Evolutionary conservation across 2,888 invertebrate genomes (phyloP), one percentile per base, ranked within the genome.

Genomic region (Temnothorax rugatulus): DNA sequence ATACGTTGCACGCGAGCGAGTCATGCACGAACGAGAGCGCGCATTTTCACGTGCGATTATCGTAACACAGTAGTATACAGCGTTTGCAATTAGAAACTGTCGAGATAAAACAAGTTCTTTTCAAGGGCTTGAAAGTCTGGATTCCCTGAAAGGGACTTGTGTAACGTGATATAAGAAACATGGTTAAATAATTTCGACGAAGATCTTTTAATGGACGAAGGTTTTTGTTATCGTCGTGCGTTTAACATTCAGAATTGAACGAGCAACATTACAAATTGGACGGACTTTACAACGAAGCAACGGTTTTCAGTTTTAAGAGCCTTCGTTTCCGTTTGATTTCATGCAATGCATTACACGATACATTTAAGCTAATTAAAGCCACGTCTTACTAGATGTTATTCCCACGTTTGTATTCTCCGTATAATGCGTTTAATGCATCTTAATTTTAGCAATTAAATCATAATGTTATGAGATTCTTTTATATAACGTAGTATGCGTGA

Each of bases 21-120:
- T n/a, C 47, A 41, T 59, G 79, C 77, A 79, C 68, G 66, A 54
- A 68, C 21, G 44, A 68, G 77, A 76, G 50, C 25, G 57, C 64
- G 64, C 25, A 54, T 83, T 77, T 59, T 38, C 38, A 29, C 44
- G 73, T 52, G 61, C 68, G 21, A 50, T 38, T 76, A 52, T 21
- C 38, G 52, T 64, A 59, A 77, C 50, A 18, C 29, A n/a, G 13
- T 41, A 59, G 9, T 41, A 11, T n/a, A 54, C 38, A 25, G 18
- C 7, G 21, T 34, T 59, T 15, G 13, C 73, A 64, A 66, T 77
- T 25, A 66, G 13, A 50, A 18, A 41, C 57, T 44, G 15, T 34
- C 7, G 59, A 68, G 44, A 57, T 47, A 47, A 21, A 38, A 69
- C 15, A 25, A n/a, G 9, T 34, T n/a, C 4, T 29, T 25, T 25